Evolutionary conservation across 1,140 invertebrate genomes (phyloP).

Genomic region (Cepaea nemoralis): DNA sequence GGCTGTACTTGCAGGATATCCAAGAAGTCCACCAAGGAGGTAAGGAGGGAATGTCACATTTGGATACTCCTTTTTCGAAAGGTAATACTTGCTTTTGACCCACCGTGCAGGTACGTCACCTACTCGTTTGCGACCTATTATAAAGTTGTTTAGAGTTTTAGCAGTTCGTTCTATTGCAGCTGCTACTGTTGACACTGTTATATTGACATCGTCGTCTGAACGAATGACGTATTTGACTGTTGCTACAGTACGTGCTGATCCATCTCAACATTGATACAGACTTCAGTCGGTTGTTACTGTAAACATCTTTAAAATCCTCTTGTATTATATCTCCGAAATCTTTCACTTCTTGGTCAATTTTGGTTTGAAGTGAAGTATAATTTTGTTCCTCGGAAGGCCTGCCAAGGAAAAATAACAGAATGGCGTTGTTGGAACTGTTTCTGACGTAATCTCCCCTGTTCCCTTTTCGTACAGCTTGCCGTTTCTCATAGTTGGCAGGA

Average conservation of each 20-base stretch:
- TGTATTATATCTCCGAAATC: slow-evolving; percentile 82
- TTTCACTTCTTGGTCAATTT: slow-evolving; percentile 74
- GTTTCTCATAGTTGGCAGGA: slow-evolving; percentile 8
- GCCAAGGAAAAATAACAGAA: slow-evolving; percentile 45
- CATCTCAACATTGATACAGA: slow-evolving; percentile 86
- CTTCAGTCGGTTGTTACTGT: slow-evolving; percentile 88
- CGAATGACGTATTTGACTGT: slow-evolving; percentile 74
- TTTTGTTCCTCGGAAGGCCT: not conserved
- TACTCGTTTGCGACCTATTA: slow-evolving; percentile 45
- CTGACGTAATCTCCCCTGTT: not conserved
- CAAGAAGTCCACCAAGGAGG: slow-evolving; percentile 56
- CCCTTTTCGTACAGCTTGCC: not conserved
- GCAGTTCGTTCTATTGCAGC: not conserved
- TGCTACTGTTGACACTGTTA: slow-evolving; percentile 47
- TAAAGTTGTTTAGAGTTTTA: slow-evolving; percentile 29
- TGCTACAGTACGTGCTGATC: slow-evolving; percentile 78
- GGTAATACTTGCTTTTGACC: slow-evolving; percentile 69
- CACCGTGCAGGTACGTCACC: slow-evolving; percentile 52
- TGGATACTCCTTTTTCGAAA: slow-evolving; percentile 62
- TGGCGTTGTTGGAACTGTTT: slow-evolving; percentile 4
- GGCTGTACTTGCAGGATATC: slow-evolving; percentile 65
- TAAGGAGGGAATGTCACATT: slow-evolving; percentile 63
- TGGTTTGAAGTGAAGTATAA: not conserved
- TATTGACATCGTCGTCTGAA: slow-evolving; percentile 70
- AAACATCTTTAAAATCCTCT: slow-evolving; percentile 85